Base-by-base conservation (phyloP, 2,888 invertebrate genomes). In the Leucoma salicis region DNA sequence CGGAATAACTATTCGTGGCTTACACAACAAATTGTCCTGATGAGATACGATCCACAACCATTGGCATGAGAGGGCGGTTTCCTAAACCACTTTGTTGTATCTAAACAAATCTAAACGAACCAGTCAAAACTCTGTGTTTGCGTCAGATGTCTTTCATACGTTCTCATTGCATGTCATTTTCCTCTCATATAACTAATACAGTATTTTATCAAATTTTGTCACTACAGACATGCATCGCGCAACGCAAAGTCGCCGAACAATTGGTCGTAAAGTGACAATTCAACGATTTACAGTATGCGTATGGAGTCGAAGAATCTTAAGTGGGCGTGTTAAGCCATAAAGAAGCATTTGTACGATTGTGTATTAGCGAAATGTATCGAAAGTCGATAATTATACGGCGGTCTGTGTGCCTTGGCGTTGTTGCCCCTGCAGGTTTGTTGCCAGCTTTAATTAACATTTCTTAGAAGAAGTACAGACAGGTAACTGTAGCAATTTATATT, bases 401-500 rank as follows among this genome's bases (percentile, higher is more conserved):
- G 49, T 53, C 59, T 52, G 45, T 44, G 43, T 48, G 64, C 60
- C 61, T 54, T 48, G 58, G 57, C 63, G 52, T 59, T 59, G 54
- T 63, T 57, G 46, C 53, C 49, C 54, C 46, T n/a, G 46, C 46
- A 49, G 44, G 55, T 59, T 44, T 52, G 46, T 63, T 66, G 68
- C 62, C 61, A 64, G 62, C 66, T 73, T 76, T 78, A 79, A 81
- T 82, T 81, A 80, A 74, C 75, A 75, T 66, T 70, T 68, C 62
- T 58, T 69, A 59, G 65, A 65, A 66, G 57, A 58, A 11, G 27
- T 66, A 65, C 63, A 59, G 70, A 27, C 14, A 21, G 3, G 6
- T 8, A 27, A 12, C 27, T 27, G 27, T 10, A 27, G n/a, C 21
- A 6, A 21, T 21, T 21, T 21, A 21, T 3, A 8, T 21, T 8